Evolutionary conservation across 1,140 invertebrate genomes (phyloP).

Genomic region (Drosophila paulistorum): DNA sequence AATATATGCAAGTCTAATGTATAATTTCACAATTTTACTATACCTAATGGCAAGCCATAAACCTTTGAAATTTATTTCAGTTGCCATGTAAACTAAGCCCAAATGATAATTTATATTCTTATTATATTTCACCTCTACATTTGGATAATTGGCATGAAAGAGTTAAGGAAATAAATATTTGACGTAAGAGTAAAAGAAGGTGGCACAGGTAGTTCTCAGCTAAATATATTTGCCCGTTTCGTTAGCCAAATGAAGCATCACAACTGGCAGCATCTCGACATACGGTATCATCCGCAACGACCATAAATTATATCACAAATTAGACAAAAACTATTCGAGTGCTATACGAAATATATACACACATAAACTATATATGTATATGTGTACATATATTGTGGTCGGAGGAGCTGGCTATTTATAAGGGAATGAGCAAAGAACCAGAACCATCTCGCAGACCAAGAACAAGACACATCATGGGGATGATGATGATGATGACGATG

Average conservation of each 20-base stretch:
- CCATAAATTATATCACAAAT: constrained; percentile 60
- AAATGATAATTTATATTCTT: not conserved
- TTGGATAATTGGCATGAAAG: constrained; percentile 1
- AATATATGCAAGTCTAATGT: no score
- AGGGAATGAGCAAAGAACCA: not conserved
- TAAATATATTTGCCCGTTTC: not conserved
- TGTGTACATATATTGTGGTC: not conserved
- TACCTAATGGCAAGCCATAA: constrained; percentile 32
- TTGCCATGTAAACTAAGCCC: not conserved
- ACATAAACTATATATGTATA: no score
- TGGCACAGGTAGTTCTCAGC: constrained; percentile 1
- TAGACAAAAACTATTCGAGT: constrained; percentile 30
- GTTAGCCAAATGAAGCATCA: constrained; percentile 36
- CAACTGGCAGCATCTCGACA: constrained; percentile 27
- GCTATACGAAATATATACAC: not conserved
- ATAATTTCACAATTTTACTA: no score
- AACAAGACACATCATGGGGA: not conserved
- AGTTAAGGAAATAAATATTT: not conserved
- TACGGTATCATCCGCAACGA: constrained; percentile 5
- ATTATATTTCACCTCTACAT: not conserved
- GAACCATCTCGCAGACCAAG: not conserved
- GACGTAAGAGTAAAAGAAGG: not conserved
- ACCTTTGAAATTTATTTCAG: constrained; percentile 46
- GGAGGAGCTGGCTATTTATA: constrained; percentile 48
- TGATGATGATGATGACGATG: not conserved